Evolutionary conservation across 2,888 invertebrate species (phyloP).

Genomic region (Apodemia mormo): DNA sequence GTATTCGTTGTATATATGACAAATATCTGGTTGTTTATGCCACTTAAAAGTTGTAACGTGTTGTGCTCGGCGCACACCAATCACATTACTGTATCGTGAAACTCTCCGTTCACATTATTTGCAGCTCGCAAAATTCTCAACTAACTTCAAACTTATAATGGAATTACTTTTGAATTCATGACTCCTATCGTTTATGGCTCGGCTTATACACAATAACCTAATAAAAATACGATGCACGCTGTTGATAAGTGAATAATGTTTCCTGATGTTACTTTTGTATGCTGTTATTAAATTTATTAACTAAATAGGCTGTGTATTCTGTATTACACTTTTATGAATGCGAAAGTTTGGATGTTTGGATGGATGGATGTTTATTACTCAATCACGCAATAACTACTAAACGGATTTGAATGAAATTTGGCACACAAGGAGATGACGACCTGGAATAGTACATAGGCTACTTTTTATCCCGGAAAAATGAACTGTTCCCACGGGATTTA

Average conservation of each 20-base stretch:
- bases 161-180: constrained; percentile 72
- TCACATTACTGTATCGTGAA: constrained; percentile 65
- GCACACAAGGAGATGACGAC: no score
- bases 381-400: no score
- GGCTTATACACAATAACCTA: constrained; percentile 43
- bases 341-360: no score
- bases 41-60: constrained; percentile 63
- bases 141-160: constrained; percentile 68
- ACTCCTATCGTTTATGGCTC: constrained; percentile 48
- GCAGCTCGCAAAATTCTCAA: constrained; percentile 58
- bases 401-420: no score
- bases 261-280: neutral
- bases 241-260: constrained; percentile 31
- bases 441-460: no score
- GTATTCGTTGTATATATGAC: constrained; percentile 31
- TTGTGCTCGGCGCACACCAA: constrained; percentile 55
- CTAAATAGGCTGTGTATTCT: no score
- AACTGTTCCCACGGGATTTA: no score
- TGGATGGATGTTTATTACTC: no score
- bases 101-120: constrained; percentile 61
- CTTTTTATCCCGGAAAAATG: no score
- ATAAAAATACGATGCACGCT: constrained; percentile 43
- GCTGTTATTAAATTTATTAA: no score
- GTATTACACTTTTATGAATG: no score
- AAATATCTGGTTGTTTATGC: constrained; percentile 51